phyloP scores from a whole-genome alignment of 2,888 invertebrate genomes.

The Chrysolina oricalcia region DNA sequence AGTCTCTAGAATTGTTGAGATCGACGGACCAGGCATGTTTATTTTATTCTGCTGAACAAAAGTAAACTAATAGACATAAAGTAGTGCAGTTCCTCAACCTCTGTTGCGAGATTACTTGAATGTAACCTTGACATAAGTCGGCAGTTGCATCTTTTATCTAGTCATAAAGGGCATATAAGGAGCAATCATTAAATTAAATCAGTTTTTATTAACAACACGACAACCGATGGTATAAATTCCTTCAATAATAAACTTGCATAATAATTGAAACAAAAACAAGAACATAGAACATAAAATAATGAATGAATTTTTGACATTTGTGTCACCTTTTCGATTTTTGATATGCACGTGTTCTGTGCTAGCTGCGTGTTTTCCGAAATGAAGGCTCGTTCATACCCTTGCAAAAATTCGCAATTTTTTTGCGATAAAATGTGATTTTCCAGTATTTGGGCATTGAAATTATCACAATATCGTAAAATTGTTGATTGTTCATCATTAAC shows the following conservation, averaged over 20 bases:
- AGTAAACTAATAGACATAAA: constrained; percentile 29
- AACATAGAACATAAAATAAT: not conserved
- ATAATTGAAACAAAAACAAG: constrained; percentile 32
- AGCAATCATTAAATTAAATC: constrained; percentile 44
- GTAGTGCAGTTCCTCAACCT: constrained; percentile 12
- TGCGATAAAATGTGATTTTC: too few species aligned
- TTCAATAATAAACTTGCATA: constrained; percentile 59
- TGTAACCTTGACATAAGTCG: constrained; percentile 20
- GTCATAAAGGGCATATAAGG: constrained; percentile 36
- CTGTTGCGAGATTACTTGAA: not conserved
- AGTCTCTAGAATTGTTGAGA: constrained; percentile 62
- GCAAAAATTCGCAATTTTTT: too few species aligned
- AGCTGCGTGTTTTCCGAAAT: too few species aligned
- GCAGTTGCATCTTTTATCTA: constrained; percentile 28
- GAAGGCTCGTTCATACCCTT: too few species aligned
- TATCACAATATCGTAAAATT: too few species aligned
- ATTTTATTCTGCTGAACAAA: constrained; percentile 47
- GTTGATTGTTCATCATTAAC: too few species aligned
- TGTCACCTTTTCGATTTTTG: too few species aligned
- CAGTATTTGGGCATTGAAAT: too few species aligned
- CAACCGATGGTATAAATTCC: constrained; percentile 49
- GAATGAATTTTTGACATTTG: not conserved
- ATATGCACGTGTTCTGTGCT: too few species aligned
- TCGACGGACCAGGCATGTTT: constrained; percentile 64
- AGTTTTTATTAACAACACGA: constrained; percentile 52